phyloP scores from a whole-genome alignment of 2,113 vertebrate species.

The Neodon shergylaensis region DNA sequence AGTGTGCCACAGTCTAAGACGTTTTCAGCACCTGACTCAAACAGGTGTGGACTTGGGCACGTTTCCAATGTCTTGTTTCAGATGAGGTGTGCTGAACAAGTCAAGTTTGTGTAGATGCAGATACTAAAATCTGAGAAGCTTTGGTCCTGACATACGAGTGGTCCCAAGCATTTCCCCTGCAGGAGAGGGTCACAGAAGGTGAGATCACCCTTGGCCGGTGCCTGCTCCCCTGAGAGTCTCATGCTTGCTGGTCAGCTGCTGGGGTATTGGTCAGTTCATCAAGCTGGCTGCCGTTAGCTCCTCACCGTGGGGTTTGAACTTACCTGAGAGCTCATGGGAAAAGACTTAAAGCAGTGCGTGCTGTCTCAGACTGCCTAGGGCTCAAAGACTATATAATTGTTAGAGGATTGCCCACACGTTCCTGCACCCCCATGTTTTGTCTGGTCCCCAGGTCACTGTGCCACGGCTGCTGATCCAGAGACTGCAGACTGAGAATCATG shows the following conservation, averaged over 20 bases:
- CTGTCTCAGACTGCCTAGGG: neutral
- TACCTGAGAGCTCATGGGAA: neutral
- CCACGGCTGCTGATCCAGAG: no score
- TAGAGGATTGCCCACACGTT: neutral
- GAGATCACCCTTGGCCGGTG: accelerated
- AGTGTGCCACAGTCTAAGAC: neutral
- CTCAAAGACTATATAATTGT: neutral
- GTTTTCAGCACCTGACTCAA: neutral
- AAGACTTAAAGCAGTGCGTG: neutral
- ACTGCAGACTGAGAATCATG: neutral
- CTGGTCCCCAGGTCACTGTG: neutral
- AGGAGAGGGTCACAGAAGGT: accelerated
- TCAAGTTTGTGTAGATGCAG: neutral
- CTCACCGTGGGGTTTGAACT: neutral
- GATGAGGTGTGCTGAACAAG: neutral
- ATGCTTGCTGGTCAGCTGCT: neutral
- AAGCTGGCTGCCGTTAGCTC: neutral
- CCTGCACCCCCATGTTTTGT: neutral
- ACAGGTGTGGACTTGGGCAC: neutral
- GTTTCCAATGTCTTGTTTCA: neutral
- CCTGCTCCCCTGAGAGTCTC: neutral
- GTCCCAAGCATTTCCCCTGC: neutral
- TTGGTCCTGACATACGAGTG: neutral
- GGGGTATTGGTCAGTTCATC: neutral
- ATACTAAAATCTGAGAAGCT: neutral